Conservation (phyloP, 2,797 vertebrate species). For the Chaetophractus vellerosus region DNA sequence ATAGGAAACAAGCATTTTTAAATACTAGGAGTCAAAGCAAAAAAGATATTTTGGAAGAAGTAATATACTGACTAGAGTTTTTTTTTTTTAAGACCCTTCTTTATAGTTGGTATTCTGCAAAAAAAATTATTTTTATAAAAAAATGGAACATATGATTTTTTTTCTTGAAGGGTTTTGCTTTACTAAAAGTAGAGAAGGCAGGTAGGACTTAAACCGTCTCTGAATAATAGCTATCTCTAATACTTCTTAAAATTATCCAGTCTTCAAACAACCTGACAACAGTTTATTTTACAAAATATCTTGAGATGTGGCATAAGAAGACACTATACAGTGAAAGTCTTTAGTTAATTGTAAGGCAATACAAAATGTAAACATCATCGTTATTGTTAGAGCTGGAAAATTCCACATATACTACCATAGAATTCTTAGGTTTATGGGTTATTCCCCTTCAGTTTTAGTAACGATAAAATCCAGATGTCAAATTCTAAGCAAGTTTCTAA, state of each 20-base stretch:
- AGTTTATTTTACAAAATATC: conserved; percentile 45
- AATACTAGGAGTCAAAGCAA: not conserved
- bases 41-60: conserved; percentile 40
- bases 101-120: conserved; percentile 15
- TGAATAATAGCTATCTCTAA: conserved; percentile 8
- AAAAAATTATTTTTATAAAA: not conserved
- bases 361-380: conserved; percentile 14
- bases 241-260: not conserved
- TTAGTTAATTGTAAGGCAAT: conserved; percentile 24
- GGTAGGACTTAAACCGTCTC: not conserved
- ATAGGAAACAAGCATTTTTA: conserved; percentile 16
- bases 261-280: conserved; percentile 37
- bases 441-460: conserved; percentile 48
- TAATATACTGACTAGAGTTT: not conserved
- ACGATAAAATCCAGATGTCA: conserved; percentile 58
- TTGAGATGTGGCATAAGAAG: conserved; percentile 31
- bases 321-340: not conserved
- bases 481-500: conserved; percentile 56
- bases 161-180: conserved; percentile 11
- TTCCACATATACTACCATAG: not conserved
- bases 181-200: conserved; percentile 36
- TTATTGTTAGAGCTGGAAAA: conserved; percentile 19
- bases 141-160: not conserved
- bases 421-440: not conserved
- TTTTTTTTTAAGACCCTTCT: not conserved